Evolutionary conservation across 2,113 vertebrate genomes (phyloP), one percentile per base, ranked within the genome.

Genomic region (Paedocypris sp.): DNA sequence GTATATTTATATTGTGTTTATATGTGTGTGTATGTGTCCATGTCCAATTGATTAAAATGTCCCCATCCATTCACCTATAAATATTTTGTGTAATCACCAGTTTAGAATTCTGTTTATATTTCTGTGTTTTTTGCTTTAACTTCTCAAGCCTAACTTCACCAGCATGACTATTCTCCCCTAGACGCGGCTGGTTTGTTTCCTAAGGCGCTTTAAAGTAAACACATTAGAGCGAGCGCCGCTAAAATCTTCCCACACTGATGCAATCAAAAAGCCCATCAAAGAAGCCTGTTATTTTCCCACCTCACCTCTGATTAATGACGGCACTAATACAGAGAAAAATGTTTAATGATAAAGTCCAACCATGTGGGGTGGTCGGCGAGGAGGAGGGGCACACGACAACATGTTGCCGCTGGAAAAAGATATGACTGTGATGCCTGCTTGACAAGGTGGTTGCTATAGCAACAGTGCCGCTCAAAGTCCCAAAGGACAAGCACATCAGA

Each of bases 391-490:
- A 43, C 60, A 54, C 42, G 11, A 41, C 12, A 10, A 29, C 36
- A 36, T 39, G 36, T 28, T 32, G 60, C 43, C 32, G 38, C 20
- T 38, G 51, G 28, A 38, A 31, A 57, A 32, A 48, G 60, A 54
- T 45, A 46, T 6, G 38, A 22, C 42, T 32, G 49, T 53, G 54
- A 66, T 70, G 62, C 28, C 62, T 50, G 31, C 50, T 46, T 72
- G 64, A 64, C 64, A 72, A 57, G 46, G 53, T 47, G 66, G 71
- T 76, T 70, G 56, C 72, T 49, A 46, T 74, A 65, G 74, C 47
- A 67, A 76, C 72, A 12, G 36, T 35, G 25, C 50, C 26, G 38
- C 50, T 62, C 65, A 53, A 64, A 41, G 50, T 70, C 59, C 60
- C 38, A 57, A 62, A 64, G 72, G 72, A 72, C 63, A 59, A 73